Base-by-base conservation (phyloP, 2,113 vertebrate species). In the Hydropotes inermis region DNA sequence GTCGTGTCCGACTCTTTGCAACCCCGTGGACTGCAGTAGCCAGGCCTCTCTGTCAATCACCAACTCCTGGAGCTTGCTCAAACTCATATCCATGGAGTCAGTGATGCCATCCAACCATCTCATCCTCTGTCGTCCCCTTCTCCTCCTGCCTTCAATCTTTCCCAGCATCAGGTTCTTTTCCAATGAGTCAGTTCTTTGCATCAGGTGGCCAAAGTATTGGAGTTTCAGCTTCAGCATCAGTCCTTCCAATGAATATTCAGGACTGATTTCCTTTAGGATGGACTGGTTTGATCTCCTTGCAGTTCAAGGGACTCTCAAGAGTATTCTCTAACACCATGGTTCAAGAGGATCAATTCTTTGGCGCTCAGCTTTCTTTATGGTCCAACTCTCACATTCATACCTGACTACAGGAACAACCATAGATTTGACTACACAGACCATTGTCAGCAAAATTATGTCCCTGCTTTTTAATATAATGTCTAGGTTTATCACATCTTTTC, bases 331-430 rank as follows among this genome's bases (percentile, higher is more conserved):
- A 67, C 5, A 36, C 9, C 17, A 36, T 4, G 21, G 64, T 36
- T 67, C n/a, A 67, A 67, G 11, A 21, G 17, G 8, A 36, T 67
- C 4, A 36, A 33, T 36, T 67, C n/a, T 36, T 67, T 4, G 21
- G 4, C 0, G 0, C 9, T 67, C 64, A 67, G n/a, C n/a, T 36
- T 36, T 67, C 17, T 36, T 67, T 36, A 36, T 5, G 8, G 33
- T 36, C 33, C 9, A 67, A 2, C n/a, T 67, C 9, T 36, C 17
- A 67, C 9, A 11, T 67, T n/a, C 64, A 67, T 36, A 67, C n/a
- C 64, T 67, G 64, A 36, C n/a, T 67, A 21, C 4, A 3, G 17
- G 33, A 36, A 67, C 36, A 67, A 21, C 23, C 55, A 10, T 57
- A 57, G 55, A 3, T 57, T 57, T 57, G 23, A 25, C 9, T 25